Conservation (phyloP, 2,113 vertebrate species). For the Tonatia bakeri region DNA sequence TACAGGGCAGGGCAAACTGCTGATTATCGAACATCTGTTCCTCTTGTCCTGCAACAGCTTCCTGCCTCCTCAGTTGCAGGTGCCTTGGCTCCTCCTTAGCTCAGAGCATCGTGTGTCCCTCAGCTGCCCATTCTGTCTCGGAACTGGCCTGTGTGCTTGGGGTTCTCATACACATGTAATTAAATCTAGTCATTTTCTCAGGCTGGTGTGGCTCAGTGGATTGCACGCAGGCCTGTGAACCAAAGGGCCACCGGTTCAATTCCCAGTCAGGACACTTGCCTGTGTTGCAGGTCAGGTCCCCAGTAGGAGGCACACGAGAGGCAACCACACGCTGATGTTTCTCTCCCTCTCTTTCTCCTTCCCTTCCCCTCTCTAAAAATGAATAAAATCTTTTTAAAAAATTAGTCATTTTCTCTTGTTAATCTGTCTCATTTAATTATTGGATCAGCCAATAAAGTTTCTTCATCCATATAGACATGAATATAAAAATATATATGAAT, state of each 20-base stretch:
- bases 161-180: background rate
- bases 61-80: background rate
- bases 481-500: background rate
- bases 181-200: background rate
- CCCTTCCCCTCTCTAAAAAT: no score
- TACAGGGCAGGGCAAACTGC: background rate
- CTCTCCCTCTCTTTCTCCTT: no score
- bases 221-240: no score
- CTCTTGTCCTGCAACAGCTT: no score
- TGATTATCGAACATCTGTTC: background rate
- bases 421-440: background rate
- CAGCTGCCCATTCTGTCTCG: background rate
- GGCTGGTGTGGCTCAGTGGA: no score
- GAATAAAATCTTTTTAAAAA: no score
- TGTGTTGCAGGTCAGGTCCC: no score
- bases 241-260: no score
- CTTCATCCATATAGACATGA: no score
- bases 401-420: background rate
- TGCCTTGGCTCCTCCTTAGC: background rate
- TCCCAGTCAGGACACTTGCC: no score
- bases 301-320: no score
- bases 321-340: no score
- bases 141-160: background rate
- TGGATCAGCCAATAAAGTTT: background rate
- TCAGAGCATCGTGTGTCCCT: background rate